These are phyloP conservation scores for Xestia ashworthii DNA, from an alignment of 2,888 invertebrate species.

Conservation along the genomic window DNA sequence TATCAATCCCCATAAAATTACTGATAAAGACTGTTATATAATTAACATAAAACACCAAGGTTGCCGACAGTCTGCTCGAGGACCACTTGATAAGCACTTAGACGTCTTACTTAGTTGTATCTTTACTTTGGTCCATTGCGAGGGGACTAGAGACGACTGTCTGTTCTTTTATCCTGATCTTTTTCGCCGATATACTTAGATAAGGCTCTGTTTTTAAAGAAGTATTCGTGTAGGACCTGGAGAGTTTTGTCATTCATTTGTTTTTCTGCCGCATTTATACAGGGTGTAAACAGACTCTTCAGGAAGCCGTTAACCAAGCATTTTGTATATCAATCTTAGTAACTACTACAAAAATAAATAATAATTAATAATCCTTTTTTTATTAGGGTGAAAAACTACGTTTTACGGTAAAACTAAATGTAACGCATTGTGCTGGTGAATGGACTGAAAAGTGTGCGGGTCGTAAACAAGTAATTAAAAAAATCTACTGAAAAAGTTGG, in stretches of 20 bases:
- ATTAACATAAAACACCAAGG: constrained; percentile 62
- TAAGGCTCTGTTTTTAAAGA: neutral
- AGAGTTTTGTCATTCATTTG: neutral
- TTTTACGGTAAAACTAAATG: no score
- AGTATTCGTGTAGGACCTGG: neutral
- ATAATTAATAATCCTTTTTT: no score
- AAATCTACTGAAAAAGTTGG: no score
- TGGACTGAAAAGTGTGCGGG: no score
- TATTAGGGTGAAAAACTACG: no score
- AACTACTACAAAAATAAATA: no score
- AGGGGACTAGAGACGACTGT: neutral
- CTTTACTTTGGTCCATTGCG: constrained; percentile 16
- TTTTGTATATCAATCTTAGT: no score
- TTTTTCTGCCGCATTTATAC: neutral
- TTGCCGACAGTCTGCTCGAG: constrained; percentile 47
- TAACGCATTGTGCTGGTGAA: no score
- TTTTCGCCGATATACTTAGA: neutral
- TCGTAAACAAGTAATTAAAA: no score
- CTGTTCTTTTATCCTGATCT: neutral
- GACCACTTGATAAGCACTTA: constrained; percentile 63
- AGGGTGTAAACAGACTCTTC: no score
- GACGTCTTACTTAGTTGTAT: constrained; percentile 43
- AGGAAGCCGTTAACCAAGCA: no score
- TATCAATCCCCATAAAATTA: constrained; percentile 64
- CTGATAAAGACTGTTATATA: constrained; percentile 58